Evolutionary conservation across 2,113 vertebrate genomes (phyloP).

Genomic region (Alexandromys fortis): DNA sequence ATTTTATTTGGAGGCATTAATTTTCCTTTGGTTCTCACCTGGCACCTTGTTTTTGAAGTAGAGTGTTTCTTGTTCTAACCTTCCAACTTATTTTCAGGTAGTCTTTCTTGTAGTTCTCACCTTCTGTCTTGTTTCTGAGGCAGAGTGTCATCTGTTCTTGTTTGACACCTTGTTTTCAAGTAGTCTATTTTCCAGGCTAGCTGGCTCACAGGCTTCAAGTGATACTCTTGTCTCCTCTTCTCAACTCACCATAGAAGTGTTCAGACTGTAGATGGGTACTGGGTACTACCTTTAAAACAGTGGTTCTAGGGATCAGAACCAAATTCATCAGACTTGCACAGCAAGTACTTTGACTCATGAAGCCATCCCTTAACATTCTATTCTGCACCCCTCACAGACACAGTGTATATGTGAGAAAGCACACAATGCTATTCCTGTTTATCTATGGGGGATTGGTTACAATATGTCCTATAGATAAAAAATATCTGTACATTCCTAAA

Average conservation of each 20-base stretch:
- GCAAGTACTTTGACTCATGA: not conserved
- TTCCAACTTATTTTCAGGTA: not conserved
- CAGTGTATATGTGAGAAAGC: rapidly evolving
- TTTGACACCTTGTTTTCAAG: not conserved
- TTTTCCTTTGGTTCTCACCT: not conserved
- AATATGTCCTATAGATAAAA: not conserved
- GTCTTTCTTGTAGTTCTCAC: not conserved
- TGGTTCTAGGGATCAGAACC: not conserved
- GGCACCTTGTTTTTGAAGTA: not conserved
- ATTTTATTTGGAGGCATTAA: not conserved
- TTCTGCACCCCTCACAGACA: not conserved
- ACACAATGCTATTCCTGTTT: not conserved
- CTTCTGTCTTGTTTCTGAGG: not conserved
- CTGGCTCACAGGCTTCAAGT: not conserved
- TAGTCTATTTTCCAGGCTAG: not conserved
- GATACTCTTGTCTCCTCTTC: not conserved
- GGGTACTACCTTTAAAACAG: not conserved
- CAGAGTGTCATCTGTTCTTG: not conserved
- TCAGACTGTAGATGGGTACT: not conserved
- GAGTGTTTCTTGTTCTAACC: not conserved
- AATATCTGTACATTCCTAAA: not conserved
- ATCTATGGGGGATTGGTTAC: not conserved
- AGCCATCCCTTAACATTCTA: not conserved
- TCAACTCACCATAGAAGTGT: not conserved
- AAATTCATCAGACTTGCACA: not conserved